phyloP scores from a whole-genome alignment of 2,797 vertebrate genomes.

The Myotis pilosus region DNA sequence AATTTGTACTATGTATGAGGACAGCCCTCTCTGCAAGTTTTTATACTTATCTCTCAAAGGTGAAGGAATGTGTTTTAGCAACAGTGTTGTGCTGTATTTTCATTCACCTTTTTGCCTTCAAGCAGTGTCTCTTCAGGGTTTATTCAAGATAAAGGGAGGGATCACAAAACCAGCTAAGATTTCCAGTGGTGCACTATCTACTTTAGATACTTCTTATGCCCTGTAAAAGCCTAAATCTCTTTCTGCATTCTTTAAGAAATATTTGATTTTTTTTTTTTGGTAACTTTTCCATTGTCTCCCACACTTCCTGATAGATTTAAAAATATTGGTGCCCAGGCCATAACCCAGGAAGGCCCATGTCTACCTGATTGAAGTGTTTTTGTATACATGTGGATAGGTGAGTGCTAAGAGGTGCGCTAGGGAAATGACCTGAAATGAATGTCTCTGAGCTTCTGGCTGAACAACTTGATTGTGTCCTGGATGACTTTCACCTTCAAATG shows the following conservation, averaged over 20 bases:
- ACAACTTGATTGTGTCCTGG: background rate
- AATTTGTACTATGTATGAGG: slow-evolving; percentile 42
- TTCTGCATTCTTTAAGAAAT: background rate
- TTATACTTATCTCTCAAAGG: slow-evolving; percentile 57
- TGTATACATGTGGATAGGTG: background rate
- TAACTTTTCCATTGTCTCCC: background rate
- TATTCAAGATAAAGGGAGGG: background rate
- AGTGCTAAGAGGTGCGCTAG: background rate
- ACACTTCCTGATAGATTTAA: background rate
- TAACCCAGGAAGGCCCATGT: background rate
- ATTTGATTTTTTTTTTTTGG: background rate
- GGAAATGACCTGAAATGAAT: background rate
- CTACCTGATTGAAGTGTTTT: fast-evolving
- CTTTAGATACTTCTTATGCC: background rate
- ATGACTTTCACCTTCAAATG: slow-evolving; percentile 47
- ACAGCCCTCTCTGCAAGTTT: slow-evolving; percentile 62
- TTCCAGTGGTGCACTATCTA: background rate
- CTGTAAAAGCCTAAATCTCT: background rate
- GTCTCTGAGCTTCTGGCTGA: background rate
- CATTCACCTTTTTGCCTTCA: slow-evolving; percentile 29
- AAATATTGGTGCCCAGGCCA: background rate
- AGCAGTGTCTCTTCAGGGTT: background rate
- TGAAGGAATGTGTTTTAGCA: slow-evolving; percentile 69
- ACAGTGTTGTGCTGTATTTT: slow-evolving; percentile 1
- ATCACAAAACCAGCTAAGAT: background rate